Evolutionary conservation across 2,113 vertebrate genomes (phyloP), one percentile per base, ranked within the genome.

Genomic region (Microcebus ravelobensis): DNA sequence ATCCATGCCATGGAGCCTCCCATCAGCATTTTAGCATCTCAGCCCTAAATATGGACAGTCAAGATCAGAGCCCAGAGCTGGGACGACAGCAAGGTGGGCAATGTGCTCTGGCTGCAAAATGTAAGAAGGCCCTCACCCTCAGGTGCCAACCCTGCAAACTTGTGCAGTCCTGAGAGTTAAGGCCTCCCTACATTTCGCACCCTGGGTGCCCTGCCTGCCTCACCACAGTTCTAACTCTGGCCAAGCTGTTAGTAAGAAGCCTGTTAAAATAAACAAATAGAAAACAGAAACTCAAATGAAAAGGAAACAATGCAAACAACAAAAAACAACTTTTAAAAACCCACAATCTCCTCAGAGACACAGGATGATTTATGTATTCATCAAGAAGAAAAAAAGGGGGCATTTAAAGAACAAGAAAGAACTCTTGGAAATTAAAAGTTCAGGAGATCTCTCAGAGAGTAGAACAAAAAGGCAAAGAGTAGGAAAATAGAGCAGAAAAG

Each of bases 331-430:
- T 73, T 52, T 48, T 45, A 71, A 92, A 73, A 73, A 42, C 67
- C 55, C 74, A 86, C 34, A 73, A 0, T 86, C 80, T 29, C 42
- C 39, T 65, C 63, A 50, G 65, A 80, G 71, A 67, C 27, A 25
- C 63, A 55, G 39, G 31, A 42, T 77, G 80, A 92, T 81, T 73
- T 88, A 81, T 39, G 18, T 18, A 79, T 48, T 52, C 34, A 76
- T 87, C 48, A 76, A 92, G 68, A 77, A 89, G 84, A 2, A 55
- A 52, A 57, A 48, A 36, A 52, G 36, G 45, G 31, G 45, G 20
- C 50, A 61, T 36, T 74, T 83, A 92, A 59, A 86, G 57, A 87
- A 94, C 25, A 73, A 81, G 63, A 90, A 92, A 55, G 29, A 65
- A 4, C 31, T 57, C 57, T 59, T 74, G 57, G 48, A 67, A 94